These are phyloP conservation scores for Temnothorax rugatulus DNA, from an alignment of 2,888 invertebrate genomes.

Conservation along the genomic window DNA sequence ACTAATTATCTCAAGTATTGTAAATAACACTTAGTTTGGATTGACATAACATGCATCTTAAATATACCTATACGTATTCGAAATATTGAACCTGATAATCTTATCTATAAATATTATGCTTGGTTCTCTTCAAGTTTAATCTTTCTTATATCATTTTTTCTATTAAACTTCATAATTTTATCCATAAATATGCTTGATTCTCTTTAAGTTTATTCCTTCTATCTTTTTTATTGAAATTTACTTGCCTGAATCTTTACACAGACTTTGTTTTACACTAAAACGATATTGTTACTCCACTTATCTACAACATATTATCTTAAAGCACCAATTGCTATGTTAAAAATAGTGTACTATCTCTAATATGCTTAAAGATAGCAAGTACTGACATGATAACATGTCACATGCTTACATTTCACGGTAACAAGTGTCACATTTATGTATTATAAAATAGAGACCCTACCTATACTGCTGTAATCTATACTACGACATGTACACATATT, in stretches of 20 bases:
- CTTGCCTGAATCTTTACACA: not conserved
- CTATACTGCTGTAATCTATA: not conserved
- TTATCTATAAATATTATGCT: conserved; percentile 70
- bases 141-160: not conserved
- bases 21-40: conserved; percentile 50
- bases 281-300: conserved; percentile 3
- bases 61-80: conserved; percentile 51
- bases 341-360: conserved; percentile 17
- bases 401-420: conserved; percentile 7
- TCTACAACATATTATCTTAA: conserved; percentile 18
- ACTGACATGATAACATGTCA: conserved; percentile 34
- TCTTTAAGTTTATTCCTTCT: conserved; percentile 48
- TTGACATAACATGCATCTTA: conserved; percentile 58
- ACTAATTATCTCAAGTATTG: not conserved
- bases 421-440: conserved; percentile 7
- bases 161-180: too few relatives aligned
- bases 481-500: not conserved
- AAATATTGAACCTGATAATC: conserved; percentile 66
- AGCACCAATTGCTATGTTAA: conserved; percentile 15
- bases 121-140: conserved; percentile 63
- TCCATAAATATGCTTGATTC: conserved; percentile 65
- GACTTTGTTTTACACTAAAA: conserved; percentile 3
- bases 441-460: conserved; percentile 23
- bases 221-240: conserved; percentile 25
- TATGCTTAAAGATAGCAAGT: conserved; percentile 2